phyloP scores from a whole-genome alignment of 2,113 vertebrate species.

The Pterophyllum scalare region DNA sequence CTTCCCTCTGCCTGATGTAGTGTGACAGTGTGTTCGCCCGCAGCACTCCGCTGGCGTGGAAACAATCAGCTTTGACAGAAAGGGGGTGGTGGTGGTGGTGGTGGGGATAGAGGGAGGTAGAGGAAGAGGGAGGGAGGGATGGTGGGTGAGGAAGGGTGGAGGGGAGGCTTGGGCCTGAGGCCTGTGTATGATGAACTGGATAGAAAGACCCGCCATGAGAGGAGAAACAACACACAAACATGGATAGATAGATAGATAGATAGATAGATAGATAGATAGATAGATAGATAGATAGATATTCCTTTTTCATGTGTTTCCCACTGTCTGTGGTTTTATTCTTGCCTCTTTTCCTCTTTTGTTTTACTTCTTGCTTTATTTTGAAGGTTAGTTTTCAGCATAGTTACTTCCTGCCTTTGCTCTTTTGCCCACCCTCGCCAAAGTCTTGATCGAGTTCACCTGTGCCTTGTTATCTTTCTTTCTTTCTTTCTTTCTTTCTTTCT shows the following conservation, averaged over 20 bases:
- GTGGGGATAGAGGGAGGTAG: conserved; percentile 43
- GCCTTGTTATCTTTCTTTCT: neutral
- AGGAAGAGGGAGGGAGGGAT: conserved; percentile 35
- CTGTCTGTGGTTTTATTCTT: too few relatives aligned
- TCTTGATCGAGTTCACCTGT: neutral
- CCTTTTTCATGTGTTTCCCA: too few relatives aligned
- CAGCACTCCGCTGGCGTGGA: conserved; percentile 83
- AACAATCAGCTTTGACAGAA: conserved; percentile 85
- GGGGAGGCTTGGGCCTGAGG: conserved; percentile 66
- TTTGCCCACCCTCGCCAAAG: neutral
- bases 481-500: too few relatives aligned
- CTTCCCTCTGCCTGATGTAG: conserved; percentile 79
- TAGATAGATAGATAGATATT: conserved; percentile 40
- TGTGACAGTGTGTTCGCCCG: conserved; percentile 82
- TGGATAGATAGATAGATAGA: conserved; percentile 11
- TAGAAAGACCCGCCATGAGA: conserved; percentile 77
- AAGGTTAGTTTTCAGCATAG: neutral
- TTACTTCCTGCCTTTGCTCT: neutral
- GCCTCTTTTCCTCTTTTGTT: too few relatives aligned
- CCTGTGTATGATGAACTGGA: conserved; percentile 78
- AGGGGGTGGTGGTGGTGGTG: conserved; percentile 74
- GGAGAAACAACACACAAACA: conserved; percentile 51
- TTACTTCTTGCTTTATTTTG: neutral
- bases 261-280: conserved; percentile 5
- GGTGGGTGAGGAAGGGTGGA: conserved; percentile 35